Evolutionary conservation across 2,888 invertebrate genomes (phyloP).

Genomic region (Stenchaetothrips biformis): DNA sequence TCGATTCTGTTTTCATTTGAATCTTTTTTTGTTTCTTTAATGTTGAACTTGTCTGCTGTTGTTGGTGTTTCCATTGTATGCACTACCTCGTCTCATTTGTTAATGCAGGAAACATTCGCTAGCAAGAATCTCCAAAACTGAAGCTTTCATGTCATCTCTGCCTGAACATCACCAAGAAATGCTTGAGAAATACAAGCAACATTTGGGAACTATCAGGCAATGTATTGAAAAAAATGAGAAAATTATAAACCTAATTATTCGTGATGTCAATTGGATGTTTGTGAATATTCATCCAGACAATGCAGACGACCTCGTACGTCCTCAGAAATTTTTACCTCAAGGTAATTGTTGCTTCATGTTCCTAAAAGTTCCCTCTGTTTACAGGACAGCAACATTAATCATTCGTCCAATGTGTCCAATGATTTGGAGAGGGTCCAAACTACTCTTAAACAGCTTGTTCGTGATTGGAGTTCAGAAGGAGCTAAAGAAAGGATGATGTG

Average conservation of each 20-base stretch:
- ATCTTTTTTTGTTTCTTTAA: conserved; percentile 34
- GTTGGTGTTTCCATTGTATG: conserved; percentile 28
- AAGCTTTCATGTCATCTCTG: conserved; percentile 66
- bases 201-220: conserved; percentile 66
- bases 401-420: conserved; percentile 25
- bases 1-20: conserved; percentile 33
- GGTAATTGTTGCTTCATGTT: neutral
- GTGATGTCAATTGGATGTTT: conserved; percentile 77
- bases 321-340: neutral
- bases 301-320: conserved; percentile 34
- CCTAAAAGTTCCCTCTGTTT: neutral
- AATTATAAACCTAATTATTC: conserved; percentile 64
- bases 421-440: conserved; percentile 68
- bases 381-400: conserved; percentile 3
- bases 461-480: conserved; percentile 92
- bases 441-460: conserved; percentile 90
- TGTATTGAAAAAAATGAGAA: conserved; percentile 68
- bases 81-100: conserved; percentile 33
- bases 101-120: conserved; percentile 67
- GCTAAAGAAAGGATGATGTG: conserved; percentile 76
- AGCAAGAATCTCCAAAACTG: conserved; percentile 68
- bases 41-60: conserved; percentile 27
- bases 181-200: conserved; percentile 67
- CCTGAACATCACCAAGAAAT: conserved; percentile 70
- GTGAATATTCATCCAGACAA: conserved; percentile 58